phyloP scores from a whole-genome alignment of 2,797 vertebrate genomes.

The Aldrovandia affinis region DNA sequence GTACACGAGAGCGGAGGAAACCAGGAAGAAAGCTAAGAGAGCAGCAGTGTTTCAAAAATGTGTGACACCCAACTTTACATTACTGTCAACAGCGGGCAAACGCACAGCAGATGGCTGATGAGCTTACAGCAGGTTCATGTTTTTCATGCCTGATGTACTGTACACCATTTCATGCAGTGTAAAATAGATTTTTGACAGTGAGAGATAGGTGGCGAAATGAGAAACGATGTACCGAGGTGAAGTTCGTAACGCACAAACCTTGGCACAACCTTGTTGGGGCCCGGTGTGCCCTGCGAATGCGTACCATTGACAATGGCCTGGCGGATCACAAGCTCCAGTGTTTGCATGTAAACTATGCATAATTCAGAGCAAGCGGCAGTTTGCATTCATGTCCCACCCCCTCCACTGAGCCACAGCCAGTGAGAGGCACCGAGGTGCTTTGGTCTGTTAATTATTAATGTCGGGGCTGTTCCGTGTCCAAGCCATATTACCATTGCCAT shows the following conservation, averaged over 20 bases:
- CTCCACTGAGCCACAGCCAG: background rate
- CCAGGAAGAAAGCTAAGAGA: background rate
- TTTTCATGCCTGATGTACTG: background rate
- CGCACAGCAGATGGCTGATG: background rate
- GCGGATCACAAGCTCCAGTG: background rate
- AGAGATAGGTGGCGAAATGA: background rate
- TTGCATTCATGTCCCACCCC: background rate
- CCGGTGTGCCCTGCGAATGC: background rate
- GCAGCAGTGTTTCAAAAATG: background rate
- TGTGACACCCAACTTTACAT: background rate
- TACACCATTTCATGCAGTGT: background rate
- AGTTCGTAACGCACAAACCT: background rate
- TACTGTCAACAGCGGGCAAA: background rate
- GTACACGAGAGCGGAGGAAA: background rate
- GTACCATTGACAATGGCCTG: background rate
- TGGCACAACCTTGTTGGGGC: background rate
- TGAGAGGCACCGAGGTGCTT: too few species aligned
- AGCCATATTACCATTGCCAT: background rate
- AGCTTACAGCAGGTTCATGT: background rate
- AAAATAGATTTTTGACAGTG: background rate
- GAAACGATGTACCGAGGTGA: background rate
- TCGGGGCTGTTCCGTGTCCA: background rate
- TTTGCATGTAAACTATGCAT: background rate
- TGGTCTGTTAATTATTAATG: constrained; percentile 11
- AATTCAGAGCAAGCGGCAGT: background rate